Conservation (phyloP, 2,113 vertebrate species). For the Tachysurus fulvidraco region DNA sequence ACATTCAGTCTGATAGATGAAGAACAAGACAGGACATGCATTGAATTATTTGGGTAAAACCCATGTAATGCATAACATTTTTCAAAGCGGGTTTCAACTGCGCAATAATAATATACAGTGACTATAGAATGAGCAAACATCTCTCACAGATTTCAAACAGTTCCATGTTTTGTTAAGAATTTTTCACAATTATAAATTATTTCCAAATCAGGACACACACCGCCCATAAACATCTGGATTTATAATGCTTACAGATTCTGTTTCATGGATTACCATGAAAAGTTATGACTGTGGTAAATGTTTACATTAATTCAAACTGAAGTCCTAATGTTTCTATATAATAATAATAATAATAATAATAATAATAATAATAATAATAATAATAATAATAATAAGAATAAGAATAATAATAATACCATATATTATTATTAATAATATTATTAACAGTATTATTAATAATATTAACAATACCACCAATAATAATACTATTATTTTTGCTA, state of each 20-base stretch:
- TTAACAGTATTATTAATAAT: too few relatives aligned
- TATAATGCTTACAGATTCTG: conserved; percentile 11
- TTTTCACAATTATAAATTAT: not conserved
- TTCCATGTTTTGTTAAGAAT: not conserved
- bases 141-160: not conserved
- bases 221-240: conserved; percentile 15
- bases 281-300: not conserved
- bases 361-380: too few relatives aligned
- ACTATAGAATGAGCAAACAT: not conserved
- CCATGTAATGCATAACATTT: not conserved
- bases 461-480: too few relatives aligned
- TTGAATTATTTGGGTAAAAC: not conserved
- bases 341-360: not conserved
- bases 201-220: not conserved
- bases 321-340: not conserved
- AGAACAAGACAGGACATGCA: not conserved
- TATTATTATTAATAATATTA: too few relatives aligned
- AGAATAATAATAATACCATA: too few relatives aligned
- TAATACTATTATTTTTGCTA: not conserved
- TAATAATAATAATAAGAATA: too few relatives aligned
- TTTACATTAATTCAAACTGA: not conserved
- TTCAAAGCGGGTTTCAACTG: not conserved
- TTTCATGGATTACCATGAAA: not conserved
- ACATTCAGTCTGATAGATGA: not conserved
- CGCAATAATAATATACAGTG: not conserved